phyloP scores from a whole-genome alignment of 2,888 invertebrate genomes.

The Epistrophella euchroma region DNA sequence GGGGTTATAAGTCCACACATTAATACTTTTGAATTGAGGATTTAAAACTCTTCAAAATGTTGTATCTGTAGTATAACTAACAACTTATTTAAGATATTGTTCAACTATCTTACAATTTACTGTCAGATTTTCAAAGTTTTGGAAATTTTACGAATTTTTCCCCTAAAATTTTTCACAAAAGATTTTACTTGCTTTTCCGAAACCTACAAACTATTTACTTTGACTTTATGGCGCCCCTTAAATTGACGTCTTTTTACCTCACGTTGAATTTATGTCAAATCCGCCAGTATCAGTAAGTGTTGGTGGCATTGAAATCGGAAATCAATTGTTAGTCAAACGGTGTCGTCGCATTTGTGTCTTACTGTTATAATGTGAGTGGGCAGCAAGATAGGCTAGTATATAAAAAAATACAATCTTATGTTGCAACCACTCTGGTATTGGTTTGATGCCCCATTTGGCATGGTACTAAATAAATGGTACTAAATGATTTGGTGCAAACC shows the following conservation, averaged over 20 bases:
- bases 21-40: no score
- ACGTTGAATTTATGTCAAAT: not conserved
- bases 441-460: conserved; percentile 70
- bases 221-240: not conserved
- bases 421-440: conserved; percentile 55
- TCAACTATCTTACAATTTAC: no score
- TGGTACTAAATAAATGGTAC: conserved; percentile 45
- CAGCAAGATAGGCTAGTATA: not conserved
- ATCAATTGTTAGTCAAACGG: conserved; percentile 68
- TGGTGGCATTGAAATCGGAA: conserved; percentile 73
- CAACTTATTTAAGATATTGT: no score
- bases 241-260: no score
- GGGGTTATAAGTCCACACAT: no score
- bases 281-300: not conserved
- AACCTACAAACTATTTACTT: no score
- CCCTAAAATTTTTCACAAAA: no score
- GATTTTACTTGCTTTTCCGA: no score
- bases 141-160: no score
- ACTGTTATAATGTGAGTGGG: conserved; percentile 62
- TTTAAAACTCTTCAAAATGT: no score
- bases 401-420: conserved; percentile 21
- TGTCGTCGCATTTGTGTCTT: conserved; percentile 48
- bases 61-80: no score
- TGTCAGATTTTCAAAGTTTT: no score
- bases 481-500: conserved; percentile 60